Evolutionary conservation across 2,113 vertebrate genomes (phyloP), one percentile per base, ranked within the genome.

Genomic region (Dicentrarchus labrax): DNA sequence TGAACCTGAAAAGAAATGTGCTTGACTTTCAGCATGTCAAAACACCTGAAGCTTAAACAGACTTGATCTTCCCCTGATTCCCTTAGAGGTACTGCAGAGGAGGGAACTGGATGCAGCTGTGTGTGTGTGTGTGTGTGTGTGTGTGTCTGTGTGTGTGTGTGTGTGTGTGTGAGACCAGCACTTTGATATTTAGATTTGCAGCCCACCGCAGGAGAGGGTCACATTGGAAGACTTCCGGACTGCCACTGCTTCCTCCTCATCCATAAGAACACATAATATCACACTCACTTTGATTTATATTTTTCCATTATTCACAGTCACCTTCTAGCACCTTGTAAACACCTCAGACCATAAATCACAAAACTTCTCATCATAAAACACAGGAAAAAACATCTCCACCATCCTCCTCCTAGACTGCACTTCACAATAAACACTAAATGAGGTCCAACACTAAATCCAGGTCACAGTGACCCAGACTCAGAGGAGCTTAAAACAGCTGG

Each of bases 151-250:
- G 19, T 64, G 19, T 76, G 59, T 47, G 75, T 47, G 51, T 13
- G 67, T 39, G 43, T 10, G 30, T 19, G 54, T 62, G 70, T 51
- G 1, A 5, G 24, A 57, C 45, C 56, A 80, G 72, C 12, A 80
- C 78, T 86, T 85, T 87, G 68, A 89, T 85, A 89, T 87, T 75
- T 76, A 83, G 72, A 84, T 85, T 41, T 87, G 51, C 68, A 74
- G 73, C 84, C 77, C 80, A 82, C 83, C 82, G 72, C 80, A 77
- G 51, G 68, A 64, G 57, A 80, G 72, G 77, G 65, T 88, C 87
- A 83, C 72, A 74, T 45, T 77, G 56, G 15, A 78, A 56, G 36
- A 88, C 62, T 59, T 87, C 51, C 74, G 60, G 67, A 68, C 62
- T 59, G 72, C 72, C 67, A 70, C 80, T 41, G 71, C 84, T 86